Evolutionary conservation across 2,888 invertebrate genomes (phyloP).

Genomic region (Drosophila phalerata): DNA sequence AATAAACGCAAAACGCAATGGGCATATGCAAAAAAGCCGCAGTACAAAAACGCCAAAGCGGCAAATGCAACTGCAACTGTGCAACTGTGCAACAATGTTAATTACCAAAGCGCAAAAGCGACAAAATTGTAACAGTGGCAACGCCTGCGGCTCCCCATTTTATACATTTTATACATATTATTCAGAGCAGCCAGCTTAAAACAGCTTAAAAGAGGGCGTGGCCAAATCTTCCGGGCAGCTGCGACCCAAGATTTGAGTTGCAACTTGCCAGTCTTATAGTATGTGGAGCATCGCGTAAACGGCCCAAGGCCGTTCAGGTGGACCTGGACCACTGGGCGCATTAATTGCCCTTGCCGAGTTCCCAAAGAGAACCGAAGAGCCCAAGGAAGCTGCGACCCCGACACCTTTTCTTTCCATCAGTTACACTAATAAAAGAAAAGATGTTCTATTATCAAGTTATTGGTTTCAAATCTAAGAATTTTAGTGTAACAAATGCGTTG

Average conservation of each 20-base stretch:
- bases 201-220: constrained; percentile 35
- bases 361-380: background rate
- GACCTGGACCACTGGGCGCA: constrained; percentile 44
- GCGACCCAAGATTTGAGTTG: background rate
- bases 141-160: constrained; percentile 46
- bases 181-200: background rate
- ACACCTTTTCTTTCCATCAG: background rate
- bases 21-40: constrained; percentile 59
- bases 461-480: no score
- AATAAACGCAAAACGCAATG: constrained; percentile 63
- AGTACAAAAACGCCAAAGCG: constrained; percentile 16
- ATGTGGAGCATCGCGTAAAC: constrained; percentile 61
- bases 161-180: no score
- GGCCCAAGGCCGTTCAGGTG: constrained; percentile 75
- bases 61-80: constrained; percentile 34
- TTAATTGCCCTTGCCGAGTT: constrained; percentile 55
- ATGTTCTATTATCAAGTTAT: no score
- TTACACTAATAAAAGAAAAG: no score
- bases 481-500: no score
- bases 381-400: constrained; percentile 22
- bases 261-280: background rate
- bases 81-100: constrained; percentile 55
- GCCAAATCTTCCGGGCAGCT: constrained; percentile 8
- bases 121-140: constrained; percentile 79
- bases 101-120: constrained; percentile 63